phyloP scores from a whole-genome alignment of 1,140 invertebrate species.

The Octopus sinensis region DNA sequence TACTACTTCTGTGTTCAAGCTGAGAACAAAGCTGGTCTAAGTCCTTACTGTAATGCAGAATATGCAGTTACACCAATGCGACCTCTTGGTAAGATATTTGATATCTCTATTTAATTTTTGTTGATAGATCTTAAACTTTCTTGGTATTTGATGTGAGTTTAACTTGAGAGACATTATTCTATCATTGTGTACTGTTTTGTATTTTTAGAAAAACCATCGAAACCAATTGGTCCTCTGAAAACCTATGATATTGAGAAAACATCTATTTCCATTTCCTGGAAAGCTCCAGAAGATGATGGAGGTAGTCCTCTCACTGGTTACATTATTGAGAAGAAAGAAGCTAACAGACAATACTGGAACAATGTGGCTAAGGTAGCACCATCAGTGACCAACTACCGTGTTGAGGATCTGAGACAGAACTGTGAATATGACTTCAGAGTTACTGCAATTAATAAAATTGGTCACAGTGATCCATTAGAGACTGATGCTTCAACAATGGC shows the following conservation, averaged over 20 bases:
- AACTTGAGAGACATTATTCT: background rate
- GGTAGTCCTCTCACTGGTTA: conserved; percentile 79
- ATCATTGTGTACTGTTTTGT: conserved; percentile 48
- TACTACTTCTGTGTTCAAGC: conserved; percentile 94
- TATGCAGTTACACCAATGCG: conserved; percentile 87
- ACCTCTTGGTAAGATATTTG: conserved; percentile 65
- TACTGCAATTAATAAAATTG: conserved; percentile 89
- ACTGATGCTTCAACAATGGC: conserved; percentile 83
- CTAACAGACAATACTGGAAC: conserved; percentile 61
- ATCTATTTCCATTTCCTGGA: conserved; percentile 88
- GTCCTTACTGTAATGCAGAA: conserved; percentile 77
- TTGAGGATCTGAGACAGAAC: conserved; percentile 68
- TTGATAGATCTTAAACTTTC: no score
- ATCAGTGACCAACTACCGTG: conserved; percentile 68
- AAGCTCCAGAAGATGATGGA: conserved; percentile 78
- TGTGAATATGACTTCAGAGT: conserved; percentile 60
- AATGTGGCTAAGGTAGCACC: conserved; percentile 74
- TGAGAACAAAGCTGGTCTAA: conserved; percentile 95
- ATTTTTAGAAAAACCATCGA: conserved; percentile 20
- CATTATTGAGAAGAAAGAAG: conserved; percentile 58
- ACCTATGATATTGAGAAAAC: conserved; percentile 63
- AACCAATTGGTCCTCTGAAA: conserved; percentile 54
- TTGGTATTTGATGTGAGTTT: no score
- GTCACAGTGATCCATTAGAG: conserved; percentile 78
- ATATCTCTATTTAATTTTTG: no score